A percentile compares a stretch with the other conserved stretches of the same genome.
These are phyloP conservation scores for Megaustenia siamemsis DNA, from an alignment of 2,888 invertebrate genomes.

Conservation along the genomic window DNA sequence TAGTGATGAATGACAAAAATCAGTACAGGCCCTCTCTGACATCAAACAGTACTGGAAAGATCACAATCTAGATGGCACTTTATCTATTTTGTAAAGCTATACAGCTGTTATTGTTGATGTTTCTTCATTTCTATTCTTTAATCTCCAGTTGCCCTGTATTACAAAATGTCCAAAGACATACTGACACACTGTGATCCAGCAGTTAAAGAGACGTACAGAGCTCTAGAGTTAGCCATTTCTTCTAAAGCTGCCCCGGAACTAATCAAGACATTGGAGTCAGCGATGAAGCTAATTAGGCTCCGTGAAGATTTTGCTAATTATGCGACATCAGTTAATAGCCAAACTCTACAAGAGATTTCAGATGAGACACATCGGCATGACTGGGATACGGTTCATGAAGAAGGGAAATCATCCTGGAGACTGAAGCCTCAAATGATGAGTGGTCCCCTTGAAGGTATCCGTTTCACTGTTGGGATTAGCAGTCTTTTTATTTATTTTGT, in stretches of 20 bases:
- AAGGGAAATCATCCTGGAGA: slow-evolving; percentile 28
- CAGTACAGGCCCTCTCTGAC: too few relatives aligned
- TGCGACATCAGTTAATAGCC: slow-evolving; percentile 41
- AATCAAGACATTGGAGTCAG: slow-evolving; percentile 32
- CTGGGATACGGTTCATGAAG: slow-evolving; percentile 42
- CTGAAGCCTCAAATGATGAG: slow-evolving; percentile 46
- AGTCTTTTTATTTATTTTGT: too few relatives aligned
- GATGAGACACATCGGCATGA: slow-evolving; percentile 32
- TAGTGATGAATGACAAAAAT: too few relatives aligned
- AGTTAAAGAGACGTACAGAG: neutral
- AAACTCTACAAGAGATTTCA: slow-evolving; percentile 38
- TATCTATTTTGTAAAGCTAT: too few relatives aligned
- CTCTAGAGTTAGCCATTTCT: neutral
- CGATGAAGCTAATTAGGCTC: slow-evolving; percentile 30
- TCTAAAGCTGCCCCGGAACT: slow-evolving; percentile 20
- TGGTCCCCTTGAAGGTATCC: slow-evolving; percentile 37
- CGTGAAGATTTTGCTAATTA: slow-evolving; percentile 41
- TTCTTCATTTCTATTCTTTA: too few relatives aligned
- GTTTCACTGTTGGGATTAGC: too few relatives aligned
- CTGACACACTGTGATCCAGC: neutral
- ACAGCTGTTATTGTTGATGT: too few relatives aligned
- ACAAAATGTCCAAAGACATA: neutral
- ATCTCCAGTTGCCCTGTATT: too few relatives aligned
- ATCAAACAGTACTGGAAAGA: too few relatives aligned
- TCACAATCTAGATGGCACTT: too few relatives aligned